A percentile compares a stretch with the other conserved stretches of the same genome.
These are phyloP conservation scores for Ophthalmolycus amberensis DNA, from an alignment of 2,113 vertebrate species.

Conservation along the genomic window DNA sequence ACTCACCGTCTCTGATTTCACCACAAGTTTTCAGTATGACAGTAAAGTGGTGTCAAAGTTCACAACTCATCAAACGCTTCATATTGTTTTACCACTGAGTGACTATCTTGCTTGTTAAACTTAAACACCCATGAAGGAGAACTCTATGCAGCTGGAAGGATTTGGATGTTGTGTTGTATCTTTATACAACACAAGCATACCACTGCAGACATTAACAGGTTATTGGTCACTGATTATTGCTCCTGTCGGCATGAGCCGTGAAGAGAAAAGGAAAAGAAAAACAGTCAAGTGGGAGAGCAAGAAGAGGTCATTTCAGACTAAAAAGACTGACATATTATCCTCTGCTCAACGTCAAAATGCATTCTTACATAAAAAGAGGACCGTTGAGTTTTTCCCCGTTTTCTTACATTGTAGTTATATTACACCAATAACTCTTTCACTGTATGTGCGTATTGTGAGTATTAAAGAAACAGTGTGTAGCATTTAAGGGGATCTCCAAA, in stretches of 20 bases:
- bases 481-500: background rate
- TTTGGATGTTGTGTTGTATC: background rate
- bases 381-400: background rate
- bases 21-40: background rate
- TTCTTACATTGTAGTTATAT: background rate
- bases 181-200: background rate
- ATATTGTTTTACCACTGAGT: background rate
- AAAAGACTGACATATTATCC: background rate
- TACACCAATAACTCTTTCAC: background rate
- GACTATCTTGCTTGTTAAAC: background rate
- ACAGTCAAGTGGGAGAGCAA: background rate
- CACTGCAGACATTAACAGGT: background rate
- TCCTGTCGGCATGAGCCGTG: background rate
- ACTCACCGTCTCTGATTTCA: background rate
- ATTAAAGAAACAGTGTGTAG: background rate
- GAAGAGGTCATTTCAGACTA: background rate
- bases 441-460: background rate
- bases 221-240: background rate
- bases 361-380: background rate
- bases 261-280: background rate
- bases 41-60: constrained; percentile 3
- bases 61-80: background rate
- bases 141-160: background rate
- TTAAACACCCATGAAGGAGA: background rate
- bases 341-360: background rate